phyloP scores from a whole-genome alignment of 2,888 invertebrate genomes.

The Allolobophora icterica region DNA sequence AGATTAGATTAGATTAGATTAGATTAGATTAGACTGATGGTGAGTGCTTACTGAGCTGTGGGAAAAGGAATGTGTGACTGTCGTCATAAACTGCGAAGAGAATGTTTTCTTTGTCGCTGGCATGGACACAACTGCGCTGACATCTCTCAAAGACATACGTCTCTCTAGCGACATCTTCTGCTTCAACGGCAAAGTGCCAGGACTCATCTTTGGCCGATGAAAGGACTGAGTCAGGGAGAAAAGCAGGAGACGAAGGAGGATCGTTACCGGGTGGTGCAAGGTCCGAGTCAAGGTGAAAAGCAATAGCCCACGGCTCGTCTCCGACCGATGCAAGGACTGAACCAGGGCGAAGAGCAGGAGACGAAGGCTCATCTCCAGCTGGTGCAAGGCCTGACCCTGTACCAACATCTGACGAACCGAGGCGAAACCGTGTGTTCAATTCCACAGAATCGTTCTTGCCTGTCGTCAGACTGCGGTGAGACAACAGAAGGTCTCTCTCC shows the following conservation, averaged over 20 bases:
- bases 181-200: neutral
- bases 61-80: neutral
- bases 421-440: neutral
- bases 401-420: neutral
- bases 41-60: neutral
- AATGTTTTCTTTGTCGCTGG: neutral
- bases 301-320: too few relatives aligned
- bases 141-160: conserved; percentile 11
- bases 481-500: neutral
- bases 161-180: neutral
- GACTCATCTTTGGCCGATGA: neutral
- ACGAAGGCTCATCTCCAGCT: neutral
- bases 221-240: too few relatives aligned
- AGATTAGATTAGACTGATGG: neutral
- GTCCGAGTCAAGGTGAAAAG: neutral
- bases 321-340: too few relatives aligned
- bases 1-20: too few relatives aligned
- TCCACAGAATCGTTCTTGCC: neutral
- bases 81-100: neutral
- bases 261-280: neutral
- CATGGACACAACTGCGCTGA: neutral
- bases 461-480: neutral
- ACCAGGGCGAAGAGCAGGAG: neutral
- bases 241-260: too few relatives aligned
- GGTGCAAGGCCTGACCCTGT: neutral